Conservation (phyloP, 2,888 invertebrate genomes). For the Drosophila histrio region DNA sequence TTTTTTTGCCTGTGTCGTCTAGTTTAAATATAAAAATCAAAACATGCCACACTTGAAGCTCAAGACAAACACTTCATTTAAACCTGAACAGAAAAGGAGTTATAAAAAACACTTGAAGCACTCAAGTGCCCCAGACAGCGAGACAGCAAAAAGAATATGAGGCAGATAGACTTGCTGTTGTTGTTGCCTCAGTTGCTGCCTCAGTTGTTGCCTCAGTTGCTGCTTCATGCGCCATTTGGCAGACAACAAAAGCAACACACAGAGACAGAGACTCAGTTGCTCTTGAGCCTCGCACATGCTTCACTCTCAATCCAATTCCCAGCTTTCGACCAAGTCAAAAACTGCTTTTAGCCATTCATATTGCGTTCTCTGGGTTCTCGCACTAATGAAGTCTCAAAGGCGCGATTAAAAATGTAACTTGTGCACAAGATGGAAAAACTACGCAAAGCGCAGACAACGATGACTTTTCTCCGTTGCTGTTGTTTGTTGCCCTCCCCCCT, state of each 20-base stretch:
- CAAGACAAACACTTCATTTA: slow-evolving; percentile 75
- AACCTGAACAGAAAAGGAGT: slow-evolving; percentile 66
- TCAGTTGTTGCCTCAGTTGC: slow-evolving; percentile 17
- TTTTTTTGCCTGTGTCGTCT: slow-evolving; percentile 24
- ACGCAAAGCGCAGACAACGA: slow-evolving; percentile 48
- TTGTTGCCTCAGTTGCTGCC: slow-evolving; percentile 12
- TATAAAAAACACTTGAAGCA: slow-evolving; percentile 70
- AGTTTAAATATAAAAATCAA: slow-evolving; percentile 70
- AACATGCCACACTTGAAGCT: slow-evolving; percentile 76
- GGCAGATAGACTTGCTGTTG: slow-evolving; percentile 22
- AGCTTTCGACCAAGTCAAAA: slow-evolving; percentile 12
- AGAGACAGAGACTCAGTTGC: slow-evolving; percentile 47
- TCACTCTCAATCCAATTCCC: slow-evolving; percentile 14
- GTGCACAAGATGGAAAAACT: slow-evolving; percentile 66
- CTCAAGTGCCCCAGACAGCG: slow-evolving; percentile 66
- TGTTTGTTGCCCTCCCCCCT: too few relatives aligned
- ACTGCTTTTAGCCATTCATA: slow-evolving; percentile 59
- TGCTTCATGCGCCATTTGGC: slow-evolving; percentile 75
- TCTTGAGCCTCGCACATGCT: slow-evolving; percentile 70
- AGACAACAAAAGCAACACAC: slow-evolving; percentile 59
- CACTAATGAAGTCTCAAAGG: slow-evolving; percentile 80
- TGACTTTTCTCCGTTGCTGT: slow-evolving; percentile 26
- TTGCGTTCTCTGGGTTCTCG: slow-evolving; percentile 47
- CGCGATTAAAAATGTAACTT: slow-evolving; percentile 80
- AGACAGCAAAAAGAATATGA: slow-evolving; percentile 20